Base-by-base conservation (phyloP, 2,113 vertebrate genomes). In the Hyperopisus bebe region DNA sequence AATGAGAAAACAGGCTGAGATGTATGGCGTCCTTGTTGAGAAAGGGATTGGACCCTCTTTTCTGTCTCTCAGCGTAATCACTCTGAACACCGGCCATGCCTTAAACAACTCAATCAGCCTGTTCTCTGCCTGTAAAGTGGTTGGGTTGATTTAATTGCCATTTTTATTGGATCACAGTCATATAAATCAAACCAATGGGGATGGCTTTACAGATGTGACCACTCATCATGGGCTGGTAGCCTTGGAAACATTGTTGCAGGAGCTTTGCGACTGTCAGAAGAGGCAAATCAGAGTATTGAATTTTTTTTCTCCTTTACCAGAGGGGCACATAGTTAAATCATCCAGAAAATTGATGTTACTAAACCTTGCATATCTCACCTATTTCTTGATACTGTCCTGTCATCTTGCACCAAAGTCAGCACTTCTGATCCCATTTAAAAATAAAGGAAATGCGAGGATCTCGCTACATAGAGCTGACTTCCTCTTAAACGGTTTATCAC, bases 1-100 rank as follows among this genome's bases (percentile, higher is more conserved):
- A 97, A 97, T 97, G 96, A 96, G 97, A 96, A 97, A 96, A 96
- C 96, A 97, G 97, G 95, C 95, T 93, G 96, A 97, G 96, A 97
- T 97, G 95, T 97, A 97, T 97, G 96, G 95, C 95, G 97, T 97
- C 97, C 97, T 97, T 97, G 96, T 95, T 95, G 95, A 95, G 91
- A 55, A 94, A 93, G 93, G 93, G 95, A 95, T 95, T 94, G 95
- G 94, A 95, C 93, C 96, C 94, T 51, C 91, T 90, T 89, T 91
- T 95, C 93, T 91, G 93, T 94, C 95, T 94, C 92, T 94, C 91
- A 82, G 95, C 94, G 95, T 96, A 96, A 96, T 96, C 95, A 95
- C 94, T 96, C 95, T 96, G 96, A 95, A 95, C 95, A 94, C 94
- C 95, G 95, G 95, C 95, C 94, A 96, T 96, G 96, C 95, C 95